Evolutionary conservation across 2,888 invertebrate species (phyloP).

Genomic region (Thumatha senex): DNA sequence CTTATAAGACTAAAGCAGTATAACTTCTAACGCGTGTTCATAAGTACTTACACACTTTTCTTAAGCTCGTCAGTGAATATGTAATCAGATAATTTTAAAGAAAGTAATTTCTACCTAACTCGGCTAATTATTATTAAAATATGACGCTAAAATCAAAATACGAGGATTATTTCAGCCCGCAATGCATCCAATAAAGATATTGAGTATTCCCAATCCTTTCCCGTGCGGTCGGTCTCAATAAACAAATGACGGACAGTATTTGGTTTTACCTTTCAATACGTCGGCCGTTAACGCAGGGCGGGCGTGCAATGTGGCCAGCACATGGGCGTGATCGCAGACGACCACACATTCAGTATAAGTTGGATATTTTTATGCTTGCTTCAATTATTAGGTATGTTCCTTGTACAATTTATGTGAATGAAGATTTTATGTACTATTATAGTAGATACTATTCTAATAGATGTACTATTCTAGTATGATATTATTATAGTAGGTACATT

Average conservation of each 20-base stretch:
- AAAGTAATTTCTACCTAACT: too few relatives aligned
- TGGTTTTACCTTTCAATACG: slow-evolving; percentile 56
- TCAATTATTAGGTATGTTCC: not conserved
- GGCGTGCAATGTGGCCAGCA: slow-evolving; percentile 68
- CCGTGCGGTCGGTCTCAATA: slow-evolving; percentile 34
- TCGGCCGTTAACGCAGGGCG: slow-evolving; percentile 44
- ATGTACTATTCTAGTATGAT: too few relatives aligned
- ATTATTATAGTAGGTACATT: too few relatives aligned
- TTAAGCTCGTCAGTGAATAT: too few relatives aligned
- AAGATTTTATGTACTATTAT: not conserved
- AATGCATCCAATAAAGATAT: slow-evolving; percentile 18
- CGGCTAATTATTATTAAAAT: too few relatives aligned
- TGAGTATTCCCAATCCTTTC: slow-evolving; percentile 34
- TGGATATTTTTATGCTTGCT: slow-evolving; percentile 6
- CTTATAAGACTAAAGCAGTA: too few relatives aligned
- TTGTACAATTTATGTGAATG: not conserved
- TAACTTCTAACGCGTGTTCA: too few relatives aligned
- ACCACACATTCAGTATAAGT: slow-evolving; percentile 27
- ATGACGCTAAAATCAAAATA: too few relatives aligned
- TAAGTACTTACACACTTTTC: too few relatives aligned
- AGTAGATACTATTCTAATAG: too few relatives aligned
- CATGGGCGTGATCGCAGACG: slow-evolving; percentile 46
- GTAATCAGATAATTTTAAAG: too few relatives aligned
- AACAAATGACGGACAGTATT: slow-evolving; percentile 48
- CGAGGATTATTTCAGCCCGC: too few relatives aligned